Percentiles rank a stretch among this genome's conserved stretches.
phyloP scores from a whole-genome alignment of 2,113 vertebrate genomes.

The Cinclus cinclus region DNA sequence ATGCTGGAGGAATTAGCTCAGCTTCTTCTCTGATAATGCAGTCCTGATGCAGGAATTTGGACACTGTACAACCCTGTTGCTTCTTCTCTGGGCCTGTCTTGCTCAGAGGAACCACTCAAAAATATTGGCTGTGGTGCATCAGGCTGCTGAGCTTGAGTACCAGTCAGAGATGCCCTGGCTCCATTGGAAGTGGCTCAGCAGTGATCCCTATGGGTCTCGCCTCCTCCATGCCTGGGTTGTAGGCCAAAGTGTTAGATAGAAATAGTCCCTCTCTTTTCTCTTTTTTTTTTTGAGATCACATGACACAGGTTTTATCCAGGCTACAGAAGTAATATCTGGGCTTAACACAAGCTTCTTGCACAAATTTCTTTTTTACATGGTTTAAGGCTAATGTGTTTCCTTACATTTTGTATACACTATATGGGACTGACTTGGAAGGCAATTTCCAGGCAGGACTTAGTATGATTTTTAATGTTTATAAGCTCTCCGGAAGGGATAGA shows the following conservation, averaged over 20 bases:
- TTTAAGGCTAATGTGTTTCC: not conserved
- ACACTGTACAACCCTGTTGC: not conserved
- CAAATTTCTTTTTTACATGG: not conserved
- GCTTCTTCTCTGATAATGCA: not conserved
- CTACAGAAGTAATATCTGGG: not conserved
- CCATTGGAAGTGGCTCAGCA: rapidly evolving
- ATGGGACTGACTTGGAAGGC: not conserved
- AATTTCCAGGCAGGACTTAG: not conserved
- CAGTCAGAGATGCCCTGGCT: not conserved
- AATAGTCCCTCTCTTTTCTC: not conserved
- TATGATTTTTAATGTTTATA: not conserved
- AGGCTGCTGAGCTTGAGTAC: not conserved
- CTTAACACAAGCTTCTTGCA: not conserved
- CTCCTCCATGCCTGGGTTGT: not conserved
- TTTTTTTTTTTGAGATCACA: not conserved
- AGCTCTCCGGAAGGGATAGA: not conserved
- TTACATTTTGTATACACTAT: not conserved
- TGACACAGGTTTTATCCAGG: not conserved
- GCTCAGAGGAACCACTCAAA: not conserved
- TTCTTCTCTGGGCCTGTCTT: not conserved
- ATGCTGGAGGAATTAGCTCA: not conserved
- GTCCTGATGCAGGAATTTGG: not conserved
- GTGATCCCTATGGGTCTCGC: rapidly evolving
- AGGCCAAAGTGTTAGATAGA: not conserved
- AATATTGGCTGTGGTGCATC: not conserved